Percentiles rank a stretch among this genome's conserved stretches.
These are phyloP conservation scores for Bathynomus jamesi DNA, from an alignment of 1,140 invertebrate genomes.

Conservation along the genomic window DNA sequence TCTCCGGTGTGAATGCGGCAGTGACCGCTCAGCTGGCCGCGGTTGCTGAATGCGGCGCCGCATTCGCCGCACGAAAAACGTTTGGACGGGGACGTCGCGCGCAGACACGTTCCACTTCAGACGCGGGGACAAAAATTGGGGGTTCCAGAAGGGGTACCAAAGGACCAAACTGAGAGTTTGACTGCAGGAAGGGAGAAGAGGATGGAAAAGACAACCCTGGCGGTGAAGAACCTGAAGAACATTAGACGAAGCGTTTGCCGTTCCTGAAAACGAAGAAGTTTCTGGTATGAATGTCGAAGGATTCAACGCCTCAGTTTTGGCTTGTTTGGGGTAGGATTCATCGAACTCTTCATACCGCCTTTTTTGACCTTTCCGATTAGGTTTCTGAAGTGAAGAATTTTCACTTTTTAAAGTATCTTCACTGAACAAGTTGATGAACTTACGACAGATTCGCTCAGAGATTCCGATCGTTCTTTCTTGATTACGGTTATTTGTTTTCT, in stretches of 20 bases:
- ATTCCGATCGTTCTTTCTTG: background rate
- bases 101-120: slow-evolving; percentile 25
- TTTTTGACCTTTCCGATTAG: background rate
- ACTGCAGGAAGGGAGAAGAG: background rate
- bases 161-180: background rate
- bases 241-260: background rate
- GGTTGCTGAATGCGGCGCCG: slow-evolving; percentile 82
- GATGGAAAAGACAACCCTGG: background rate
- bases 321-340: background rate
- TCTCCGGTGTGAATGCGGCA: slow-evolving; percentile 84
- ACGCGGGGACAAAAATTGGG: slow-evolving; percentile 19
- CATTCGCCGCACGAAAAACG: slow-evolving; percentile 82
- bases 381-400: background rate
- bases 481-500: background rate
- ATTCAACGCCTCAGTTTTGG: background rate
- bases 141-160: slow-evolving; percentile 17
- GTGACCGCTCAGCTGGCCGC: slow-evolving; percentile 84
- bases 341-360: background rate
- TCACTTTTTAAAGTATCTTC: background rate
- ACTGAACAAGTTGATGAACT: background rate
- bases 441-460: background rate
- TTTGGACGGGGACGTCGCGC: slow-evolving; percentile 52
- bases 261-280: background rate
- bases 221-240: background rate
- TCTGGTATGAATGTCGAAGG: background rate